Conservation (phyloP, 2,797 vertebrate genomes). For the Amazonetta brasiliensis region DNA sequence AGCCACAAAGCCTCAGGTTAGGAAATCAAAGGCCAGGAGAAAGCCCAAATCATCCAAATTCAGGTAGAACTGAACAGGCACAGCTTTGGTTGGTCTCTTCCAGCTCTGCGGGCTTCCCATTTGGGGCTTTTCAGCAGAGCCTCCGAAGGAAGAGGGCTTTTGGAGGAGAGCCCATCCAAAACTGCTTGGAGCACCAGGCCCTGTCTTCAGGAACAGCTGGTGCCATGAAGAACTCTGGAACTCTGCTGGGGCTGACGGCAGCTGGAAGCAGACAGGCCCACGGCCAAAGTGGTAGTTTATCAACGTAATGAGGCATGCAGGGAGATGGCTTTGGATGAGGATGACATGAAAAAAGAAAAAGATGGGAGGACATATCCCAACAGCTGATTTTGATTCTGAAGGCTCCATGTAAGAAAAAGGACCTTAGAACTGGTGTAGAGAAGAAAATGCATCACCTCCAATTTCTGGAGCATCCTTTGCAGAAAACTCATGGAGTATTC, state of each 20-base stretch:
- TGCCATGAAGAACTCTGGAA: neutral
- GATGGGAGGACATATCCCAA: neutral
- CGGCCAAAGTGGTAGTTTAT: neutral
- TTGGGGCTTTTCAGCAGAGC: neutral
- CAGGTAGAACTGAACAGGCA: neutral
- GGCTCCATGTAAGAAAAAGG: neutral
- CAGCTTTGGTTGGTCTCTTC: neutral
- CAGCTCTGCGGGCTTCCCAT: neutral
- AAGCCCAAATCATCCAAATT: neutral
- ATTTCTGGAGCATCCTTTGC: neutral
- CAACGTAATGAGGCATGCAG: neutral
- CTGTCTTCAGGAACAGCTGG: neutral
- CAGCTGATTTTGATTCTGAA: slow-evolving; percentile 12
- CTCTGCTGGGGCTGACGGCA: too few species aligned
- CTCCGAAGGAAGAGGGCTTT: neutral
- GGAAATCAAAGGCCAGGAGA: neutral
- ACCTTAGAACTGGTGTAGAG: rapidly evolving
- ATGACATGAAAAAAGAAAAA: neutral
- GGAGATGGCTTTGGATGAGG: neutral
- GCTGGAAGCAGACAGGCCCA: neutral
- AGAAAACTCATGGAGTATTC: slow-evolving; percentile 21
- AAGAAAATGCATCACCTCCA: neutral
- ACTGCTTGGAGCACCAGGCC: neutral
- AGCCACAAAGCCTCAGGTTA: neutral
- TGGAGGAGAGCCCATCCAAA: neutral